Evolutionary conservation across 1,140 invertebrate species (phyloP).

Genomic region (Lordiphosa collinella): DNA sequence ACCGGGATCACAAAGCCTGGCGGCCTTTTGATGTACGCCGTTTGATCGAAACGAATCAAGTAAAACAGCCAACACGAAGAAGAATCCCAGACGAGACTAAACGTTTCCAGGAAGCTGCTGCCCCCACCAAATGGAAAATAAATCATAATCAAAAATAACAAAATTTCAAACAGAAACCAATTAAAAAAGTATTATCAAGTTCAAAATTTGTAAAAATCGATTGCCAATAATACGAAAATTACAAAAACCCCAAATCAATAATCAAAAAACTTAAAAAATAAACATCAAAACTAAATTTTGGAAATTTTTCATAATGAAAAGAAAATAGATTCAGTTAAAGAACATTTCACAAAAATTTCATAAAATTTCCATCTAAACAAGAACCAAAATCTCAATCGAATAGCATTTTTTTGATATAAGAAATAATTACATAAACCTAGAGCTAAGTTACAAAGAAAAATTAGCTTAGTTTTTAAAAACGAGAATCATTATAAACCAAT

Average conservation of each 20-base stretch:
- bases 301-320: too few species aligned
- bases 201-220: conserved; percentile 54
- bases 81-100: neutral
- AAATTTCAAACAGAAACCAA: conserved; percentile 50
- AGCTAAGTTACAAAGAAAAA: too few species aligned
- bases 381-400: conserved; percentile 41
- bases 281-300: too few species aligned
- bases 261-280: neutral
- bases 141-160: conserved; percentile 21
- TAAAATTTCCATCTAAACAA: conserved; percentile 7
- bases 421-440: neutral
- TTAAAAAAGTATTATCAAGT: conserved; percentile 70
- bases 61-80: too few species aligned
- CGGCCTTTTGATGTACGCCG: conserved; percentile 56
- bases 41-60: conserved; percentile 6
- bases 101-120: conserved; percentile 8
- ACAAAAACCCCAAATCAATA: too few species aligned
- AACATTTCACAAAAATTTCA: too few species aligned
- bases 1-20: conserved; percentile 27
- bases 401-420: conserved; percentile 7
- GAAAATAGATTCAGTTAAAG: neutral
- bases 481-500: conserved; percentile 11
- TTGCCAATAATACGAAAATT: conserved; percentile 16
- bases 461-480: too few species aligned
- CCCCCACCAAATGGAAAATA: neutral